Base-by-base conservation (phyloP, 2,888 invertebrate genomes). In the Thelaira solivaga region DNA sequence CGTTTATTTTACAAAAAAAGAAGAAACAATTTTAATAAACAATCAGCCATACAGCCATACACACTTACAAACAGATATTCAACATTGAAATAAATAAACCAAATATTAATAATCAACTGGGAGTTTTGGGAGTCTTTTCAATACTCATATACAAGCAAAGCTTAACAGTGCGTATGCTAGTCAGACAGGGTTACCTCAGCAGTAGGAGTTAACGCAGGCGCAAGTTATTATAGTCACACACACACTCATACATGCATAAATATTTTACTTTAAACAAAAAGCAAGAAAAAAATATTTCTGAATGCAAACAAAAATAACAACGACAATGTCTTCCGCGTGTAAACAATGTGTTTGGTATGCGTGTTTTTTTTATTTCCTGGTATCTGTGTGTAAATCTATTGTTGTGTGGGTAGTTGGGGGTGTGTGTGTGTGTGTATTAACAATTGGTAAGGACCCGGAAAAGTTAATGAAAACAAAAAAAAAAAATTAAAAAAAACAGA, bases 141-240 rank as follows among this genome's bases (percentile, higher is more conserved):
- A 47, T 26, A 61, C 16, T 39, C 6, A 6, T 57, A 31, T 34
- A 36, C 41, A 45, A n/a, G 16, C 18, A n/a, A n/a, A n/a, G n/a
- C 6, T 26, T 4, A 5, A 39, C 36, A 13, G 13, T 68, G 79
- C 73, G 69, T 72, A 72, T 69, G 61, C 13, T 49, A 55, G 73
- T 67, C 74, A 78, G 78, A 78, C 78, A 69, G 85, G 85, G 86
- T 86, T 86, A 85, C 86, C 86, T 83, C 85, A 84, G 86, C 84
- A 86, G 85, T 85, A 84, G 82, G 82, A 86, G 82, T 84, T 84
- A 83, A 85, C 86, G 86, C 86, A 86, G 85, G 86, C 86, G 86
- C 85, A 64, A 34, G 69, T 65, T 65, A 11, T 51, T 29, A 57
- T 18, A 39, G 22, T 22, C 29, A 61, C 49, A 62, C 39, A 43